phyloP scores from a whole-genome alignment of 2,113 vertebrate genomes.

The Laticauda colubrina region DNA sequence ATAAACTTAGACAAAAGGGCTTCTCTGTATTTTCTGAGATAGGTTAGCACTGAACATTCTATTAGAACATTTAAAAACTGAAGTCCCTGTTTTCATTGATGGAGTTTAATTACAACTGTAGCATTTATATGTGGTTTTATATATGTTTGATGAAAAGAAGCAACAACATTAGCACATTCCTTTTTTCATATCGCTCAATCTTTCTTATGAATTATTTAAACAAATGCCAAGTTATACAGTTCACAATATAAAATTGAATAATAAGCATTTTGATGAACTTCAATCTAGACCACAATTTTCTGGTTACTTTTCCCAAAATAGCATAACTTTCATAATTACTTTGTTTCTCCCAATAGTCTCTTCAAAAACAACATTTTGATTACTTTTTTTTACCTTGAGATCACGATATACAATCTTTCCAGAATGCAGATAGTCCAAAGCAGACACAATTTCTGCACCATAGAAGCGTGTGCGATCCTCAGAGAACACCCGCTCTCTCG shows the following conservation, averaged over 20 bases:
- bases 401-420: conserved; percentile 99
- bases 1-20: not conserved
- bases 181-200: not conserved
- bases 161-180: not conserved
- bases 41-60: not conserved
- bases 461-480: conserved; percentile 99
- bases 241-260: conserved; percentile 26
- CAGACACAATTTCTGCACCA: conserved; percentile 96
- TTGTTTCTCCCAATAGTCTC: conserved; percentile 69
- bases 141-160: not conserved
- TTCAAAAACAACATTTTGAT: conserved; percentile 70
- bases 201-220: conserved; percentile 20
- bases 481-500: conserved; percentile 98
- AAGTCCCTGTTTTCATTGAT: not conserved
- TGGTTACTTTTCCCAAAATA: conserved; percentile 58
- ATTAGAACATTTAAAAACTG: not conserved
- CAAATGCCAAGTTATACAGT: conserved; percentile 7
- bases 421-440: conserved; percentile 96
- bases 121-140: conserved; percentile 12
- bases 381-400: conserved; percentile 92
- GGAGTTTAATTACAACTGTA: not conserved
- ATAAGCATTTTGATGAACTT: conserved; percentile 31
- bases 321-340: conserved; percentile 74
- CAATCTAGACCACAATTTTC: conserved; percentile 25
- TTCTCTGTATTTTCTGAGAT: not conserved